Evolutionary conservation across 2,113 vertebrate species (phyloP), one percentile per base, ranked within the genome.

Genomic region (Myotis yumanensis): DNA sequence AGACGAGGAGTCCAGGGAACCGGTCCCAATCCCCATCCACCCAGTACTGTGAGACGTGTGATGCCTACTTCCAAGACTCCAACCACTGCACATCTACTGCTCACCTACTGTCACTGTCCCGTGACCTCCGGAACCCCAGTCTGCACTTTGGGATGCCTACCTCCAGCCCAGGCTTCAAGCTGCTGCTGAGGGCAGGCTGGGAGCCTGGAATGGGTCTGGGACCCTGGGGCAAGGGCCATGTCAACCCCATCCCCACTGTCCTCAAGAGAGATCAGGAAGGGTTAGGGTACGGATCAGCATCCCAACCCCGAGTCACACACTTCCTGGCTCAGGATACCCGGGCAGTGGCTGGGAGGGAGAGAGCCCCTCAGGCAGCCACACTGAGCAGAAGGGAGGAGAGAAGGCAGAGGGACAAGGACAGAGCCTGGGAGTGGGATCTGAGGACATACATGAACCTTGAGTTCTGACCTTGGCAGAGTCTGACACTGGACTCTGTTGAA

Each of bases 211-310:
- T 90, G 52, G 97, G 98, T 18, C 72, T 98, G 83, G 97, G 97
- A 18, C 97, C 97, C 7, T 81, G 22, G 22, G 96, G 97, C 5
- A 54, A 93, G 14, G 98, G 97, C 52, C 96, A 96, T 18, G 88
- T 96, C 57, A 96, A 79, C 43, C 97, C 97, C 5, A 95, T 98
- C 64, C 95, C 97, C 59, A 98, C 98, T 11, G 8, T 98, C 66
- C 98, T 98, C 89, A 98, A 98, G 96, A 98, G 98, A 79, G 99
- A 99, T 96, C 98, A 98, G 35, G 94, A 97, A 52, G 99, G 99
- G 28, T 95, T 99, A n/a, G 99, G 99, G 0, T 99, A 98, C 7
- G 98, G 95, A 96, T 89, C 96, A 35, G 23, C 88, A 22, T 89
- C 89, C 30, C 97, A 96, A 32, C 95, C 97, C 48, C 95, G 97